phyloP scores from a whole-genome alignment of 2,888 invertebrate genomes.

The Norana najaformis region DNA sequence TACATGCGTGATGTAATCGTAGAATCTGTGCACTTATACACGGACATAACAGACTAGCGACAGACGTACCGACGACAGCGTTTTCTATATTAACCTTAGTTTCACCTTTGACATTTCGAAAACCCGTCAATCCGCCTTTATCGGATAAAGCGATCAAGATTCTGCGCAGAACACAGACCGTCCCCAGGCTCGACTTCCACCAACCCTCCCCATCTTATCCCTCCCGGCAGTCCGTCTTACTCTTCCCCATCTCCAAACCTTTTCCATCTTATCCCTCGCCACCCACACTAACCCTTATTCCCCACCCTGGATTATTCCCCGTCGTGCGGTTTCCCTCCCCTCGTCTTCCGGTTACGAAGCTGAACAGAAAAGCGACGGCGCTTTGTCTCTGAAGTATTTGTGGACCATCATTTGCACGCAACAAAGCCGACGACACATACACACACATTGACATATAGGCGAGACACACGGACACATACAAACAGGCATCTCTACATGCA shows the following conservation, averaged over 20 bases:
- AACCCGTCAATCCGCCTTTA: background rate
- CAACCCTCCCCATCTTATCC: background rate
- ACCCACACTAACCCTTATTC: background rate
- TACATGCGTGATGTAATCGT: too few species aligned
- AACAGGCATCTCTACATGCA: background rate
- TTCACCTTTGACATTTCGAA: background rate
- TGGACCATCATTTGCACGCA: background rate
- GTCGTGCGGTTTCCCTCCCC: background rate
- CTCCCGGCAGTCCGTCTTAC: background rate
- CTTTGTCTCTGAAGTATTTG: background rate
- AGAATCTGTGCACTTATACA: background rate
- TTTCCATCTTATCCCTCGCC: background rate
- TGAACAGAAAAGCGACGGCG: background rate
- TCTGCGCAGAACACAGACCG: constrained; percentile 25
- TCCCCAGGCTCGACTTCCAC: constrained; percentile 24
- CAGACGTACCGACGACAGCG: background rate
- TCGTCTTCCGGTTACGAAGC: background rate
- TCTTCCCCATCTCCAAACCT: background rate
- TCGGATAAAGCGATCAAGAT: background rate
- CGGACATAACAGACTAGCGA: background rate
- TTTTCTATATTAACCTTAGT: background rate
- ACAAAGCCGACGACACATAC: background rate
- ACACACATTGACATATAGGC: background rate
- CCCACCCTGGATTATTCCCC: background rate
- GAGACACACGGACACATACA: background rate